Evolutionary conservation across 1,140 invertebrate genomes (phyloP), one percentile per base, ranked within the genome.

Genomic region (Philopotamus ludificatus): DNA sequence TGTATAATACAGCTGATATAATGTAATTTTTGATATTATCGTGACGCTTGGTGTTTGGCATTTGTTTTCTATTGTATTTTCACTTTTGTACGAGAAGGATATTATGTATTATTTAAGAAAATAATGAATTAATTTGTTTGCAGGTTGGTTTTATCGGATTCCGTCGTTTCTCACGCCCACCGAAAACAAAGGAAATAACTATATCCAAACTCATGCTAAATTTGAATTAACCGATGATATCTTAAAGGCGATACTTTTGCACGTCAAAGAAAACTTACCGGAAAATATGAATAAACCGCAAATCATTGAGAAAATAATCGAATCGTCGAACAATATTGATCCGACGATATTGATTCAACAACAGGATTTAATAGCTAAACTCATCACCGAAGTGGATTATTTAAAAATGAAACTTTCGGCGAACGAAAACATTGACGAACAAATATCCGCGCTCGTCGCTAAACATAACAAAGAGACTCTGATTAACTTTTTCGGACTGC

Each of bases 381-480:
- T 82, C 1, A 73, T 75, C 21, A 67, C 70, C 15, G 79, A 82
- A 69, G 75, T 82, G 8, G 71, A 75, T 1, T 75, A 74, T 25
- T 74, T 82, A 3, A 80, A 79, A 60, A 66, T 73, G 15, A 73
- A 81, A 7, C 71, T 81, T 0, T 67, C 71, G 1, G 71, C 76
- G 9, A 75, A 78, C 59, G 67, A 72, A 1, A 71, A 76, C 51
- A 55, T 78, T n/a, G 73, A 77, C 50, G 63, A 71, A 26, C 50
- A 50, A 25, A 70, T 65, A 22, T 45, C 42, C 4, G 23, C 15
- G 20, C 44, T 67, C 21, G 65, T 53, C n/a, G 54, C 58, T 8
- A 70, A 68, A 28, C 53, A 68, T 10, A 74, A 74, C 57, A 70
- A 47, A 9, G 68, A 63, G 51, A 62, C 72, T 39, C 54, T 77